phyloP scores from a whole-genome alignment of 2,888 invertebrate genomes.

The Spicauda simplicius region DNA sequence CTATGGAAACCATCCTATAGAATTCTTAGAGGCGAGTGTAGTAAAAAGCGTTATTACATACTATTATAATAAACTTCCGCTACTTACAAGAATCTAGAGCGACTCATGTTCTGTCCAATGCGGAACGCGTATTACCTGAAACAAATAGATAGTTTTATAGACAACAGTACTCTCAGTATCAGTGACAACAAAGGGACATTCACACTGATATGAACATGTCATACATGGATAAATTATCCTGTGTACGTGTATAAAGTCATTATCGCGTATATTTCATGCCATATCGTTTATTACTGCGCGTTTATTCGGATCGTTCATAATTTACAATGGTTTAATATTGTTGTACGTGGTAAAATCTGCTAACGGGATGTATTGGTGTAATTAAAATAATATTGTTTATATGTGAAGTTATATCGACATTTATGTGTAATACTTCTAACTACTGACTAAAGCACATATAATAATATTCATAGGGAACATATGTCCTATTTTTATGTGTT shows the following conservation, averaged over 20 bases:
- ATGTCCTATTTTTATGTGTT: too few relatives aligned
- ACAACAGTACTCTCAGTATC: neutral
- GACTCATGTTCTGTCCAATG: slow-evolving; percentile 42
- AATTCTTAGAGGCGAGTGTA: neutral
- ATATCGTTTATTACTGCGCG: too few relatives aligned
- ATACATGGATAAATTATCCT: neutral
- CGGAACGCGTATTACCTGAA: slow-evolving; percentile 55
- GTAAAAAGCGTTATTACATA: neutral
- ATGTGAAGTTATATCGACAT: too few relatives aligned
- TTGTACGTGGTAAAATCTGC: too few relatives aligned
- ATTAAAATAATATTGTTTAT: too few relatives aligned
- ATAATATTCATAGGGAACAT: too few relatives aligned
- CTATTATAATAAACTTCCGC: neutral
- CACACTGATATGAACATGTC: neutral
- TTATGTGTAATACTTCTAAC: too few relatives aligned
- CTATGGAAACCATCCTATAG: too few relatives aligned
- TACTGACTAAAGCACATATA: too few relatives aligned
- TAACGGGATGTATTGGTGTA: too few relatives aligned
- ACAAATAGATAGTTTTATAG: slow-evolving; percentile 44
- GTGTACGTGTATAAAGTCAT: neutral
- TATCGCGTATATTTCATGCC: neutral
- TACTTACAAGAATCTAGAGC: slow-evolving; percentile 32
- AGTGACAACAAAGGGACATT: slow-evolving; percentile 8
- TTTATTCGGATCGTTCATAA: too few relatives aligned
- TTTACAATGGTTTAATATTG: too few relatives aligned